phyloP scores from a whole-genome alignment of 2,797 vertebrate genomes.

The Galagoides demidoff region DNA sequence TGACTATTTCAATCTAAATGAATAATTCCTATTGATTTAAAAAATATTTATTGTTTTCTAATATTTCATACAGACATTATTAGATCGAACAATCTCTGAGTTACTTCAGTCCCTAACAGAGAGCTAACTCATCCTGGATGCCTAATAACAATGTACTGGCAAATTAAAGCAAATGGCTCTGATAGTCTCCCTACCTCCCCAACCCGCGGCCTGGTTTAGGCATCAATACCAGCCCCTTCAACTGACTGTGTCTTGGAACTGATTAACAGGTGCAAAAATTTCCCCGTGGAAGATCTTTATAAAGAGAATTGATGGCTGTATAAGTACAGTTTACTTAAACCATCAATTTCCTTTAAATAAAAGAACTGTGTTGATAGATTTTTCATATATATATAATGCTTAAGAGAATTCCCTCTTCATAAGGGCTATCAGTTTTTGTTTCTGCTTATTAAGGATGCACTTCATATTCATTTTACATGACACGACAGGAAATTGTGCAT shows the following conservation, averaged over 20 bases:
- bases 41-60: not conserved
- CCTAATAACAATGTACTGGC: constrained; percentile 24
- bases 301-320: constrained; percentile 68
- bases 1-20: not conserved
- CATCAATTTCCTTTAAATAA: constrained; percentile 73
- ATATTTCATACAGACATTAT: not conserved
- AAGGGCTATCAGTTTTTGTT: constrained; percentile 86
- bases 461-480: constrained; percentile 87
- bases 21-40: not conserved
- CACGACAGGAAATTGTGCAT: constrained; percentile 85
- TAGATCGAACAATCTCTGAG: not conserved
- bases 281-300: constrained; percentile 55
- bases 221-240: constrained; percentile 17
- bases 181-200: constrained; percentile 5
- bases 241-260: constrained; percentile 28
- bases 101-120: not conserved
- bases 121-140: not conserved
- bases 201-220: constrained; percentile 29
- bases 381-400: constrained; percentile 61
- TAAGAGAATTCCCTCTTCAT: constrained; percentile 75
- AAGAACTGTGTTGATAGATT: constrained; percentile 62
- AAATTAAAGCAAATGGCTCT: constrained; percentile 15
- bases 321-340: constrained; percentile 68
- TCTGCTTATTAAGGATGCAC: constrained; percentile 86
- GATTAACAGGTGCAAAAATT: constrained; percentile 56